phyloP scores from a whole-genome alignment of 1,140 invertebrate genomes.

The Drosophila triauraria region DNA sequence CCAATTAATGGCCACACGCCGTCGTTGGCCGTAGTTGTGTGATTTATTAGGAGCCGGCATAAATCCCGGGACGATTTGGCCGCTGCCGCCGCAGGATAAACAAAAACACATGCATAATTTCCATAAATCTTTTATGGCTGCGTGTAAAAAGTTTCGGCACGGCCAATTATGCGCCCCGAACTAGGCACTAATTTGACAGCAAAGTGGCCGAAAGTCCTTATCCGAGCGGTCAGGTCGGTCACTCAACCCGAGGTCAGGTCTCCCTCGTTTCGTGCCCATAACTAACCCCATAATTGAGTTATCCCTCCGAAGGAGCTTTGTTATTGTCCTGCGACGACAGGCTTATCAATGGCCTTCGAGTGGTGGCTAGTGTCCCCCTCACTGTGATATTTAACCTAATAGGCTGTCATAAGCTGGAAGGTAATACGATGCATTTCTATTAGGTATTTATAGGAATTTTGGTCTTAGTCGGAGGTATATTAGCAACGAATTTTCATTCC shows the following conservation, averaged over 20 bases:
- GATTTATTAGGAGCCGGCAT: constrained; percentile 70
- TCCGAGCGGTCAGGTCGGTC: constrained; percentile 32
- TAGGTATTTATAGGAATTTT: neutral
- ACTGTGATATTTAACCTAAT: neutral
- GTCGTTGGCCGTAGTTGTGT: constrained; percentile 37
- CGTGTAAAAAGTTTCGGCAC: constrained; percentile 67
- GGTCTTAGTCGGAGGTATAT: neutral
- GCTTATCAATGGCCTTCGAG: constrained; percentile 44
- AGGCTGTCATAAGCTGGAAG: constrained; percentile 12
- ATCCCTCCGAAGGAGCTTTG: constrained; percentile 40
- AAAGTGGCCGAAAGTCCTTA: constrained; percentile 60
- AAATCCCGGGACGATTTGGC: constrained; percentile 54
- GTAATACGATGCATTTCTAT: constrained; percentile 10
- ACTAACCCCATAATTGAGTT: constrained; percentile 68
- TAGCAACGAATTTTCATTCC: no score
- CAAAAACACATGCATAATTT: constrained; percentile 79
- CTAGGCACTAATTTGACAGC: constrained; percentile 80
- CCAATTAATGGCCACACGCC: constrained; percentile 69
- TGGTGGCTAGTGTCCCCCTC: neutral
- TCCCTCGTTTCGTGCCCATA: constrained; percentile 26
- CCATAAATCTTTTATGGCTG: constrained; percentile 79
- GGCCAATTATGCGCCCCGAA: constrained; percentile 74
- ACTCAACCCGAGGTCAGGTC: constrained; percentile 12
- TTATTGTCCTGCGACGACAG: constrained; percentile 37
- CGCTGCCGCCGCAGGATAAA: constrained; percentile 46